Conservation (phyloP, 2,113 vertebrate species). For the Lasiurus cinereus region DNA sequence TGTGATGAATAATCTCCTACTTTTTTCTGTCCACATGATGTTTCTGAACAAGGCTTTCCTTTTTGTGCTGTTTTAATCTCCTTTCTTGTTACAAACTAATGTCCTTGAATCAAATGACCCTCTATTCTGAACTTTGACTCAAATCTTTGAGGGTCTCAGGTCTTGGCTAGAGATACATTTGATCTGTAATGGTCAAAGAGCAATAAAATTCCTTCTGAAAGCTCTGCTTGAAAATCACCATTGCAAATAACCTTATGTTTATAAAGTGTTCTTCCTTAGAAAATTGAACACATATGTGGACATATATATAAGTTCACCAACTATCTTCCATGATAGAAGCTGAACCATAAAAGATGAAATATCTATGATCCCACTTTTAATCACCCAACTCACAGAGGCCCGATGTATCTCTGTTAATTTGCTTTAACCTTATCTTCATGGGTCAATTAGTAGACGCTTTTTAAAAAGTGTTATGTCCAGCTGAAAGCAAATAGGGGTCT, state of each 20-base stretch:
- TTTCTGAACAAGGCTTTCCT: conserved; percentile 61
- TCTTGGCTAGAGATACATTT: neutral
- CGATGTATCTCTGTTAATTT: neutral
- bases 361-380: neutral
- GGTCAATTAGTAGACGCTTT: neutral
- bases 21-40: neutral
- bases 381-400: neutral
- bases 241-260: neutral
- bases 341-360: neutral
- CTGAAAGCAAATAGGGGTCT: neutral
- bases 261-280: neutral
- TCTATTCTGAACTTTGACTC: neutral
- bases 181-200: neutral
- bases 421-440: neutral
- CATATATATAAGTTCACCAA: neutral
- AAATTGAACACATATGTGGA: neutral
- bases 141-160: neutral
- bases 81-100: neutral
- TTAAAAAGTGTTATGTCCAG: neutral
- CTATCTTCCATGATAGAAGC: neutral
- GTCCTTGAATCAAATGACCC: neutral
- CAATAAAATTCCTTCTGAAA: neutral
- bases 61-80: neutral
- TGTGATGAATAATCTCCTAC: conserved; percentile 40
- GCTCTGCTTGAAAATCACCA: neutral